Base-by-base conservation (phyloP, 2,797 vertebrate genomes). In the Poeciliopsis gracilis region DNA sequence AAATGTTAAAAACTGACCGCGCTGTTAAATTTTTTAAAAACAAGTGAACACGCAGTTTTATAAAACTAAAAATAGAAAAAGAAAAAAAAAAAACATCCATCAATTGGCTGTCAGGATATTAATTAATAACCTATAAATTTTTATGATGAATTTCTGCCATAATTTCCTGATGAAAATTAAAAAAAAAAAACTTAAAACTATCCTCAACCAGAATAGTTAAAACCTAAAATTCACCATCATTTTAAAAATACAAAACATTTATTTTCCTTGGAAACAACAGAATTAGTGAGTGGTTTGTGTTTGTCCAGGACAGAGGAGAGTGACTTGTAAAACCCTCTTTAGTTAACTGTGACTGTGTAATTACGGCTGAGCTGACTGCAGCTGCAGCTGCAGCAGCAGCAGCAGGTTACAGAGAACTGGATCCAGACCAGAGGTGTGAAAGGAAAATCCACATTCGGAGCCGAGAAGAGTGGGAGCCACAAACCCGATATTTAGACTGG, bases 381-480 rank as follows among this genome's bases (percentile, higher is more conserved):
- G 36, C 30, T 3, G 11, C 63, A 12, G 18, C 61, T 2, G 30
- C 12, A 11, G 18, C 63, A 5, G 36, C 33, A 67, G 23, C 63
- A 41, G 63, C 63, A 41, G 20, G 63, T 67, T 13, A 13, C 36
- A 67, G 63, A 67, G 63, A 49, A 78, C 88, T 92, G 91, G 91
- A 91, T 89, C 66, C 78, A 67, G 78, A 79, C 82, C 90, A 88
- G 82, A 91, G 87, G 90, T 91, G 89, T 89, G 90, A 90, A 85
- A 91, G 80, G 77, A 86, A 87, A 87, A 92, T 84, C 84, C 66
- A 23, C 38, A 41, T 25, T 67, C 23, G 20, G 36, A 67, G 63
- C 63, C 80, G 73, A 77, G 80, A 61, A 76, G 82, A 76, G 45
- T 11, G 61, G 33, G 78, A 88, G 91, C 83, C 88, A 88, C 85